phyloP scores from a whole-genome alignment of 2,113 vertebrate genomes.

The Mesocricetus auratus region DNA sequence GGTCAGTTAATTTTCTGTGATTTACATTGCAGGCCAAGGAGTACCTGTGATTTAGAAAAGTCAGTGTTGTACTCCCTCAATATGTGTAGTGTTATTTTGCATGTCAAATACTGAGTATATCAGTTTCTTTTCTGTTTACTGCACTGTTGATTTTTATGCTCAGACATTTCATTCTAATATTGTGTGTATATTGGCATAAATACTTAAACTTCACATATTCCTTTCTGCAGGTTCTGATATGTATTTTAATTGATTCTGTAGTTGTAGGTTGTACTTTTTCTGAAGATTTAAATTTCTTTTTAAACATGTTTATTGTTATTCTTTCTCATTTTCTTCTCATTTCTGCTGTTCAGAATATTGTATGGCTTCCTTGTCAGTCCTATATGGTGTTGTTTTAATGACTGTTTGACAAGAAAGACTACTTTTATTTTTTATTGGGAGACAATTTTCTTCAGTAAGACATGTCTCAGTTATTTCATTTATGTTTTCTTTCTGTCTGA shows the following conservation, averaged over 20 bases:
- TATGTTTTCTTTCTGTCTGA: background rate
- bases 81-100: background rate
- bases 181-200: background rate
- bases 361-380: background rate
- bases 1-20: background rate
- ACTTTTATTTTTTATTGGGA: background rate
- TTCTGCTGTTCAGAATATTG: background rate
- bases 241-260: conserved; percentile 18
- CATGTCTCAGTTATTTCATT: background rate
- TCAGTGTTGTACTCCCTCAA: background rate
- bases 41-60: background rate
- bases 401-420: conserved; percentile 18
- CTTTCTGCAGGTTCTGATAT: background rate
- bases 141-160: background rate
- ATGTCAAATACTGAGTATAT: background rate
- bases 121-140: background rate
- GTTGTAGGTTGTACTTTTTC: conserved; percentile 7
- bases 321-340: background rate
- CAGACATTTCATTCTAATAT: background rate
- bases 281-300: conserved; percentile 31
- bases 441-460: background rate
- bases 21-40: background rate
- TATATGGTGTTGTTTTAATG: background rate
- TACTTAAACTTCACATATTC: background rate
- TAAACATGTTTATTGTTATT: background rate